Evolutionary conservation across 2,797 vertebrate genomes (phyloP).

Genomic region (Gadopsis bispinosus): DNA sequence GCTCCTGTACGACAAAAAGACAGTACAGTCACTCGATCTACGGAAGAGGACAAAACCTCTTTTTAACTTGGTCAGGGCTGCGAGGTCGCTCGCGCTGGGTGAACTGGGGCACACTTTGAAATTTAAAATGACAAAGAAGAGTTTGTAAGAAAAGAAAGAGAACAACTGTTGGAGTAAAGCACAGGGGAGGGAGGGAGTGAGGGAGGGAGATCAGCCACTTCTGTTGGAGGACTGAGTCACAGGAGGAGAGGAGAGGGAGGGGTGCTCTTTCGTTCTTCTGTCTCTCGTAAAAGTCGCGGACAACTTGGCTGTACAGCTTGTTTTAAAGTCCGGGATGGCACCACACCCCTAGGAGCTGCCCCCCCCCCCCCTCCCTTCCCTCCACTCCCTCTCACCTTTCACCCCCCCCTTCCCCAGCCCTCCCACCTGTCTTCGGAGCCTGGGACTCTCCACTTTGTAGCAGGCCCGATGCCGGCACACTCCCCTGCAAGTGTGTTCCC

Average conservation of each 20-base stretch:
- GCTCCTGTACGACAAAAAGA: conserved; percentile 24
- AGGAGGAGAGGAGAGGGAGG: conserved; percentile 60
- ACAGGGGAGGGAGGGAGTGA: conserved; percentile 13
- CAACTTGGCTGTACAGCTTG: conserved; percentile 67
- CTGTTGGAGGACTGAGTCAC: conserved; percentile 76
- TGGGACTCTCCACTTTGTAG: conserved; percentile 67
- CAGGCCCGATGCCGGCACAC: conserved; percentile 82
- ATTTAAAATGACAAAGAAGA: conserved; percentile 14
- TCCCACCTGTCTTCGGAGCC: conserved; percentile 68
- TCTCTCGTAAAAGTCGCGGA: conserved; percentile 65
- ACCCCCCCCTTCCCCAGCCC: conserved; percentile 24
- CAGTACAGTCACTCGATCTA: conserved; percentile 7
- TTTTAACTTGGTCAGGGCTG: conserved; percentile 2
- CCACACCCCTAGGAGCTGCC: conserved; percentile 76
- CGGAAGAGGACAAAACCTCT: conserved; percentile 26
- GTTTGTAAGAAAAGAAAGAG: conserved; percentile 1
- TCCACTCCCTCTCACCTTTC: conserved; percentile 57
- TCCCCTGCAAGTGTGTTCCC: conserved; percentile 88
- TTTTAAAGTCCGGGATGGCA: conserved; percentile 74
- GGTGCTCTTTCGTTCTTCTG: conserved; percentile 47
- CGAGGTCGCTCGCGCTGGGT: background rate
- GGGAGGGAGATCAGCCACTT: conserved; percentile 50
- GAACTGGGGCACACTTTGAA: background rate
- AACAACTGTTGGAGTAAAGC: conserved; percentile 41
- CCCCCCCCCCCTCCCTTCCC: background rate